phyloP scores from a whole-genome alignment of 2,888 invertebrate species.

The Nephrotoma flavescens region DNA sequence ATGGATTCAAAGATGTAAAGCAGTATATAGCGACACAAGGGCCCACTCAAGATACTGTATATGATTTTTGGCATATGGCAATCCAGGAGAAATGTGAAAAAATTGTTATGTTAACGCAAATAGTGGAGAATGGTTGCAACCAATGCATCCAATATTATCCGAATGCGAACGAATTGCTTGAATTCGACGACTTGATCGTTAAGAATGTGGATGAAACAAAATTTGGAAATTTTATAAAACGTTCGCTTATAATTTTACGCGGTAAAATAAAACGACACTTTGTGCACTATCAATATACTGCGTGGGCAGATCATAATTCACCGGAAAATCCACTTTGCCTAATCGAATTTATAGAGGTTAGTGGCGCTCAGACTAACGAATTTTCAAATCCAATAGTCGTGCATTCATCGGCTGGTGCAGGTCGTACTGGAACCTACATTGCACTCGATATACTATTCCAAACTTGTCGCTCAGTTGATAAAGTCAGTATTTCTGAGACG shows the following conservation, averaged over 20 bases:
- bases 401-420: constrained; percentile 53
- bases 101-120: constrained; percentile 56
- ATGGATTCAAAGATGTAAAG: constrained; percentile 43
- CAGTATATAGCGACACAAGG: constrained; percentile 66
- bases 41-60: constrained; percentile 46
- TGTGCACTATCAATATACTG: constrained; percentile 51
- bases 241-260: background rate
- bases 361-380: constrained; percentile 15
- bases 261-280: constrained; percentile 25
- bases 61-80: constrained; percentile 65
- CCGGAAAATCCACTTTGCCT: constrained; percentile 41
- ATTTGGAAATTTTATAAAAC: background rate
- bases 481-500: constrained; percentile 51
- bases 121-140: constrained; percentile 42
- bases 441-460: constrained; percentile 55
- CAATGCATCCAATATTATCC: background rate
- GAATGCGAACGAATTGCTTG: background rate
- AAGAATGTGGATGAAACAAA: background rate
- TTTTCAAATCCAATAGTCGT: constrained; percentile 42
- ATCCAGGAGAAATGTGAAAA: constrained; percentile 50
- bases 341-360: constrained; percentile 46
- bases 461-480: constrained; percentile 41
- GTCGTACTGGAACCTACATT: constrained; percentile 60
- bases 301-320: constrained; percentile 62
- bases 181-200: background rate